Conservation (phyloP, 2,797 vertebrate genomes). For the Rachycentron canadum region DNA sequence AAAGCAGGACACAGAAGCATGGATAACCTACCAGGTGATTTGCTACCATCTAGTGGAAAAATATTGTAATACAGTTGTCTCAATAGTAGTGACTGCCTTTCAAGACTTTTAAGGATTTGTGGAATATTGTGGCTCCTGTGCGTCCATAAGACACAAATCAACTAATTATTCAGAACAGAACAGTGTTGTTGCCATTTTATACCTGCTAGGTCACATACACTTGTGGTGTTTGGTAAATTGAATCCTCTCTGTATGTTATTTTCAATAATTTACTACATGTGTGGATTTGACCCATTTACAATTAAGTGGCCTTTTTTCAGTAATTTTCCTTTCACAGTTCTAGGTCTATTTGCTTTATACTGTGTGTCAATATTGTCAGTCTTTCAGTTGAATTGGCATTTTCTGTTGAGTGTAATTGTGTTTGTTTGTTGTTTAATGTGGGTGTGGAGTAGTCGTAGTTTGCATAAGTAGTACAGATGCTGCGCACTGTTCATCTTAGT, state of each 20-base stretch:
- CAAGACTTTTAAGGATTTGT: neutral
- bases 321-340: too few species aligned
- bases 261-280: too few species aligned
- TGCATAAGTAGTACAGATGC: neutral
- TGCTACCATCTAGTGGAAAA: conserved; percentile 49
- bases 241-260: neutral
- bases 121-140: neutral
- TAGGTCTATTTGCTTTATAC: neutral
- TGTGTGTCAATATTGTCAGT: too few species aligned
- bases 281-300: neutral
- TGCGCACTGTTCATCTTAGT: neutral
- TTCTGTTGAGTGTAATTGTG: neutral
- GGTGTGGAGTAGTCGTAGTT: neutral
- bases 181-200: neutral
- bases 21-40: neutral
- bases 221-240: neutral
- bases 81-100: too few species aligned
- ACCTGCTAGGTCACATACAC: neutral
- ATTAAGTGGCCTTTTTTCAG: too few species aligned
- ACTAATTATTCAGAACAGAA: neutral
- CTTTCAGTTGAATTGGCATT: neutral
- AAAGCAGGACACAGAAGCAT: neutral
- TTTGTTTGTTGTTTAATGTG: neutral
- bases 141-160: neutral
- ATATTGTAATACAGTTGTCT: neutral